Conservation (phyloP, 2,113 vertebrate species). For the Solenodon paradoxus region DNA sequence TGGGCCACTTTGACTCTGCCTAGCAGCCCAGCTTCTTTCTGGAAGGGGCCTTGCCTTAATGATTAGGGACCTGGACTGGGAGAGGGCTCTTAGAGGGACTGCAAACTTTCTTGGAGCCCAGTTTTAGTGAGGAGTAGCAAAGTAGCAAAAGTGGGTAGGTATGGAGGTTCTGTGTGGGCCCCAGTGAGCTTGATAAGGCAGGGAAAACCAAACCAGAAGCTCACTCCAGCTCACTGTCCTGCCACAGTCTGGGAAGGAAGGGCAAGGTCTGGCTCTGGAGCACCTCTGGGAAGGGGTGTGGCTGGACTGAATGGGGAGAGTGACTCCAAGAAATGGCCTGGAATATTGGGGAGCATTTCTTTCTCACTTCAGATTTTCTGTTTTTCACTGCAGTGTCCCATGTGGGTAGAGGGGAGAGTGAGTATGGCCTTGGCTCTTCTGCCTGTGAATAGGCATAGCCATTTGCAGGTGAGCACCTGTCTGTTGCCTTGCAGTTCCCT, state of each 20-base stretch:
- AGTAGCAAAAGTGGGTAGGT: slow-evolving; percentile 28
- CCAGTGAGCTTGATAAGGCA: not conserved
- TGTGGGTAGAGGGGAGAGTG: not conserved
- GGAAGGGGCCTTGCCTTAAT: slow-evolving; percentile 43
- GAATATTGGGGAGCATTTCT: not conserved
- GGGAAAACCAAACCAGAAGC: not conserved
- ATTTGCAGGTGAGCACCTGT: not conserved
- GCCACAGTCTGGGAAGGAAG: not conserved
- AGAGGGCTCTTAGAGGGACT: not conserved
- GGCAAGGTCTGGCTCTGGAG: not conserved
- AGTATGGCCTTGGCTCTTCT: not conserved
- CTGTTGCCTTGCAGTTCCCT: not conserved
- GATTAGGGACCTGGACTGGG: slow-evolving; percentile 50
- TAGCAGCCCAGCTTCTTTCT: slow-evolving; percentile 35
- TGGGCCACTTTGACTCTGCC: slow-evolving; percentile 18
- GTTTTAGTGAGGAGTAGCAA: slow-evolving; percentile 20
- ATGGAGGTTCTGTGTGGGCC: not conserved
- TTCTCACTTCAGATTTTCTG: not conserved
- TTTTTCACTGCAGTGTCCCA: not conserved
- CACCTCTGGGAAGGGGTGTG: not conserved
- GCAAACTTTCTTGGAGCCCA: not conserved
- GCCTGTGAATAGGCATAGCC: not conserved
- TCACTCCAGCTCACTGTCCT: not conserved
- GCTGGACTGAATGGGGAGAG: not conserved
- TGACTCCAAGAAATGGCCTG: not conserved